Percentiles rank a stretch among this genome's conserved stretches.
Conservation (phyloP, 2,797 vertebrate species). For the Lemur catta region DNA sequence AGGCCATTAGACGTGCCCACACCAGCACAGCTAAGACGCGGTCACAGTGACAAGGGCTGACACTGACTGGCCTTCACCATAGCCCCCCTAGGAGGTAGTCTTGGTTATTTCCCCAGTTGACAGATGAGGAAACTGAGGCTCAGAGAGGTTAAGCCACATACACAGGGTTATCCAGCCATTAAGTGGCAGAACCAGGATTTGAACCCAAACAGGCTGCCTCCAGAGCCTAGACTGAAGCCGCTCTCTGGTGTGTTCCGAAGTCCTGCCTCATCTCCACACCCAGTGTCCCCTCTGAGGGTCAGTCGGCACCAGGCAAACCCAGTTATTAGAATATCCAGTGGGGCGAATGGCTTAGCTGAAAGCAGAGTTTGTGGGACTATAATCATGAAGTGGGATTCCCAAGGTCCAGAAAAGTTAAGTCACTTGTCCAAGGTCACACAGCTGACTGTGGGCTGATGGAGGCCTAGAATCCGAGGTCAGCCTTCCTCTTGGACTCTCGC, state of each 20-base stretch:
- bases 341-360: neutral
- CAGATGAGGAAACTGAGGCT: neutral
- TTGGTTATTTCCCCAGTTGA: neutral
- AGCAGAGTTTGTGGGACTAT: too few relatives aligned
- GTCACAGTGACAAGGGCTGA: neutral
- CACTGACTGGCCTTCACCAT: rapidly evolving
- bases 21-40: neutral
- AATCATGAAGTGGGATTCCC: neutral
- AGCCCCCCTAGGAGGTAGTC: rapidly evolving
- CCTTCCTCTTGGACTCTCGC: neutral
- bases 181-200: neutral
- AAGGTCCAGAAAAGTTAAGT: neutral
- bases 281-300: neutral
- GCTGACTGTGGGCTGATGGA: neutral
- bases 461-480: neutral
- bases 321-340: neutral
- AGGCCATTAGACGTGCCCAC: neutral
- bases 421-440: neutral
- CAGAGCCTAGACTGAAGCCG: too few relatives aligned
- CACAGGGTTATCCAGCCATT: neutral
- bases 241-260: neutral
- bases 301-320: neutral
- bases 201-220: neutral
- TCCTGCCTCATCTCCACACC: neutral
- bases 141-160: neutral